These are phyloP conservation scores for Rhineura floridana DNA, from an alignment of 2,113 vertebrate species.

Conservation along the genomic window DNA sequence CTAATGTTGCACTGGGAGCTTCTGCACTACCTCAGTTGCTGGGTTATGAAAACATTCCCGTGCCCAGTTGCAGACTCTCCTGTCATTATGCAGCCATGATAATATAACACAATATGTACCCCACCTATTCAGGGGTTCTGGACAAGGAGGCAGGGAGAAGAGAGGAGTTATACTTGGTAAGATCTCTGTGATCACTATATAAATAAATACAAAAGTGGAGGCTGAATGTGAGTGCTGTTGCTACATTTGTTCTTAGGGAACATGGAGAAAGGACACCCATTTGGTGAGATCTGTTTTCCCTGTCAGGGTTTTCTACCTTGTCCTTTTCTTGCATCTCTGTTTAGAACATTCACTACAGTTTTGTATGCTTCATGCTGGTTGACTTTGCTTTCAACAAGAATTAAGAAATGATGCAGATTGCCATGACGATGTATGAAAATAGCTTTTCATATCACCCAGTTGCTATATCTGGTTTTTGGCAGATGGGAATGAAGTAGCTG, in stretches of 20 bases:
- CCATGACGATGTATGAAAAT: constrained; percentile 18
- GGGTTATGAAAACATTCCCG: background rate
- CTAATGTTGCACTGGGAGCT: background rate
- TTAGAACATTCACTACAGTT: background rate
- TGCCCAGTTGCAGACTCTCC: background rate
- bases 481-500: background rate
- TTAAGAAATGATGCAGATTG: background rate
- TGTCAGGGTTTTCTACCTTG: background rate
- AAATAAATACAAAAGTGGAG: background rate
- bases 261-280: background rate
- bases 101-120: background rate
- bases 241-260: background rate
- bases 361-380: background rate
- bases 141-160: too few relatives aligned
- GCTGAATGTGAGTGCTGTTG: background rate
- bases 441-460: background rate
- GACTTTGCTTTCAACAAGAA: background rate
- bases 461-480: constrained; percentile 17
- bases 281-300: background rate
- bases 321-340: background rate
- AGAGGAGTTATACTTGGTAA: background rate
- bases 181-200: background rate
- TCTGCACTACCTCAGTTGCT: background rate
- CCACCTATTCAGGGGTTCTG: too few relatives aligned
- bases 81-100: background rate